phyloP scores from a whole-genome alignment of 2,888 invertebrate species.

The Aspidiotus rigidus region DNA sequence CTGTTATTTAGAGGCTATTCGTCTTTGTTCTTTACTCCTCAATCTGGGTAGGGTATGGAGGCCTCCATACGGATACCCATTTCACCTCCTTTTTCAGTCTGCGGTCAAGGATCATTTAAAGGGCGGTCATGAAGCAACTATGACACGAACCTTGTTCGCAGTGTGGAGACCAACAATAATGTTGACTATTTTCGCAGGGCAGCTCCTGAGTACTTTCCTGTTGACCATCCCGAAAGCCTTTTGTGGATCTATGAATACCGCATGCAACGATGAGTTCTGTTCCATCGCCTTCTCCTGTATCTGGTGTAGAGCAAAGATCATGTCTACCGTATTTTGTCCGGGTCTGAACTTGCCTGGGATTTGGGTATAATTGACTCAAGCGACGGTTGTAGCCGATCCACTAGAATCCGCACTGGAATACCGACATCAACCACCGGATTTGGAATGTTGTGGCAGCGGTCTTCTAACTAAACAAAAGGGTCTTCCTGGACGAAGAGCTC shows the following conservation, averaged over 20 bases:
- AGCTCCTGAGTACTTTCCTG: neutral
- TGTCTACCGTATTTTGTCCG: neutral
- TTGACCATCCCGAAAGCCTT: neutral
- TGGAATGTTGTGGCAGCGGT: too few species aligned
- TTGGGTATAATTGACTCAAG: neutral
- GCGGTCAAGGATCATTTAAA: neutral
- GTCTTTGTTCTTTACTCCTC: too few species aligned
- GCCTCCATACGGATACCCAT: too few species aligned
- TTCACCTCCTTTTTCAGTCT: too few species aligned
- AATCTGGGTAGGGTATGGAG: too few species aligned
- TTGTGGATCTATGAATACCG: neutral
- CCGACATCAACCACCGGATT: too few species aligned
- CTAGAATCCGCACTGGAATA: neutral
- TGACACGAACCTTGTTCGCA: neutral
- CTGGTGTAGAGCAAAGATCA: neutral
- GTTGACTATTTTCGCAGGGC: neutral
- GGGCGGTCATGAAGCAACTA: neutral
- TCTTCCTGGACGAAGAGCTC: too few species aligned
- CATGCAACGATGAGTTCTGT: too few species aligned
- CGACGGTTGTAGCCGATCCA: neutral
- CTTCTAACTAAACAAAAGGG: too few species aligned
- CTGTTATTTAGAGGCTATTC: too few species aligned
- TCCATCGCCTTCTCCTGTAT: neutral
- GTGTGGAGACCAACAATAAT: neutral
- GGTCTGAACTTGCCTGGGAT: neutral